These are phyloP conservation scores for Scotopteryx bipunctaria DNA, from an alignment of 2,888 invertebrate genomes.

Conservation along the genomic window DNA sequence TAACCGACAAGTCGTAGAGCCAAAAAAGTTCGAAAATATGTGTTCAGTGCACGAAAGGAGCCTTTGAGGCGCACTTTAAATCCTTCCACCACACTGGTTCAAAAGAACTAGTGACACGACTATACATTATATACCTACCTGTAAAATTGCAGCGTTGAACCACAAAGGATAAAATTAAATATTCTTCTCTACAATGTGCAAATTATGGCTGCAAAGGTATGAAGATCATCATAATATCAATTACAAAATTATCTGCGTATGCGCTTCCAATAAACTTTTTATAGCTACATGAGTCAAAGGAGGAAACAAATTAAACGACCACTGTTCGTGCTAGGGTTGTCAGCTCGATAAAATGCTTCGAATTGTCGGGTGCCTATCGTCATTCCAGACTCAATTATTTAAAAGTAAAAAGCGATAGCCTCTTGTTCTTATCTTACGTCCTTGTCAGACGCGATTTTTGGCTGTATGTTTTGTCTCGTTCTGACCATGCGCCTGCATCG, in stretches of 20 bases:
- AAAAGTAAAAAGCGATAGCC: slow-evolving; percentile 67
- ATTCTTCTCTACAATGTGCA: not conserved
- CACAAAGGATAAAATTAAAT: not conserved
- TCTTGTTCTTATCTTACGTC: slow-evolving; percentile 59
- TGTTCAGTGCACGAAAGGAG: no score
- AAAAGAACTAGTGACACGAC: no score
- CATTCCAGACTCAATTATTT: slow-evolving; percentile 80
- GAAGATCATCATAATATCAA: slow-evolving; percentile 23
- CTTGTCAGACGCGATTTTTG: slow-evolving; percentile 61
- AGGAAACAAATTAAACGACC: slow-evolving; percentile 74
- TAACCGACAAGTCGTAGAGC: no score
- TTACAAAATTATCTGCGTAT: slow-evolving; percentile 23
- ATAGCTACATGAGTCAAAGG: slow-evolving; percentile 42
- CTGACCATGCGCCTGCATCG: slow-evolving; percentile 65
- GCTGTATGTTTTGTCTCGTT: slow-evolving; percentile 55
- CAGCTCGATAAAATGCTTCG: slow-evolving; percentile 74
- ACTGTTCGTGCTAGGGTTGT: slow-evolving; percentile 72
- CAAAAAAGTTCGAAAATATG: no score
- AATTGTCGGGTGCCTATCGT: slow-evolving; percentile 78
- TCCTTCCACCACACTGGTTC: no score
- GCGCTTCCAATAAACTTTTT: slow-evolving; percentile 21
- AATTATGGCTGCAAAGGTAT: not conserved
- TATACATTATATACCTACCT: no score
- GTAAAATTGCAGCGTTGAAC: no score
- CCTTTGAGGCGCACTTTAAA: no score